A percentile compares a stretch with the other conserved stretches of the same genome.
phyloP scores from a whole-genome alignment of 2,888 invertebrate genomes.

The Metallyticus violacea region DNA sequence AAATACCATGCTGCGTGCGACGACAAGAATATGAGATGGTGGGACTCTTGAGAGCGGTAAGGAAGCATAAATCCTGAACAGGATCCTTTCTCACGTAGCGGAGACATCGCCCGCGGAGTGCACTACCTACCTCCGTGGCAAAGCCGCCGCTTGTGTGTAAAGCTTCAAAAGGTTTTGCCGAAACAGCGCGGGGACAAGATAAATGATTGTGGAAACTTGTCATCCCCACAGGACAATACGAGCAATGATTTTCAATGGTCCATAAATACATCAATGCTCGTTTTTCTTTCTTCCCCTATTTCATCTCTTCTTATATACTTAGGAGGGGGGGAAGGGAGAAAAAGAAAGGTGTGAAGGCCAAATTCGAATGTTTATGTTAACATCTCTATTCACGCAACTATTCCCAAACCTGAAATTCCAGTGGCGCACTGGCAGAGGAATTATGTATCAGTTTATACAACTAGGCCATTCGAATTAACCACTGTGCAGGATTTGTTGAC shows the following conservation, averaged over 20 bases:
- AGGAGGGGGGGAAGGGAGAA: not conserved
- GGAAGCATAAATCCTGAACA: not conserved
- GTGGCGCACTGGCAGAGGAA: not conserved
- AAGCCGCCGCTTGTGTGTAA: not conserved
- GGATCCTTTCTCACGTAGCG: not conserved
- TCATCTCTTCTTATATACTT: not conserved
- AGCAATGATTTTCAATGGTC: slow-evolving; percentile 32
- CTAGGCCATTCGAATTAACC: not conserved
- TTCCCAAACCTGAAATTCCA: not conserved
- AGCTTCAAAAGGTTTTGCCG: not conserved
- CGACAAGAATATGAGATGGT: no score
- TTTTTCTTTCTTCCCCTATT: not conserved
- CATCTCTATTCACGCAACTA: slow-evolving; percentile 29
- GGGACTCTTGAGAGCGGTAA: no score
- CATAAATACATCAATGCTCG: slow-evolving; percentile 31
- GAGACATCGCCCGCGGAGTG: not conserved
- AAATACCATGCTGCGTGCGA: not conserved
- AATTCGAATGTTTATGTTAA: slow-evolving; percentile 32
- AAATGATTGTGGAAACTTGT: slow-evolving; percentile 19
- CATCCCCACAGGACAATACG: slow-evolving; percentile 22
- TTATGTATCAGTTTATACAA: not conserved
- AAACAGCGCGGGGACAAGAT: slow-evolving; percentile 21
- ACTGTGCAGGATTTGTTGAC: no score
- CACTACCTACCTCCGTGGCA: not conserved
- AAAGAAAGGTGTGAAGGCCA: slow-evolving; percentile 31